Conservation (phyloP, 2,113 vertebrate species). For the Planiliza haematocheilus region DNA sequence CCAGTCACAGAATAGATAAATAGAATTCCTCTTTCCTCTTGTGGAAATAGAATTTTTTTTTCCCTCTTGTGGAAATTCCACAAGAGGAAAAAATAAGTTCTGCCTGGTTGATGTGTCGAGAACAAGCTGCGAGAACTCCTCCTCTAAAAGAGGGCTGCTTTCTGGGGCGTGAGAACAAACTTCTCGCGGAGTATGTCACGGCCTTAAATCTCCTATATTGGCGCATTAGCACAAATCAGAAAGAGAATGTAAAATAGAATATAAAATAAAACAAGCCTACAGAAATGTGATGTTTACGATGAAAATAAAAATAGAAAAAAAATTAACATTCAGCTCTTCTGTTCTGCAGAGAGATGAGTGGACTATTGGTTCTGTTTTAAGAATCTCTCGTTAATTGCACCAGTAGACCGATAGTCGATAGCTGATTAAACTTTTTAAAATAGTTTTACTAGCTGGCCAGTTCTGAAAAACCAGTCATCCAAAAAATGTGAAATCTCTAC, state of each 20-base stretch:
- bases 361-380: conserved; percentile 84
- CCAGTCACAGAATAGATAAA: no score
- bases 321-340: conserved; percentile 37
- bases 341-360: conserved; percentile 16
- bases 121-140: no score
- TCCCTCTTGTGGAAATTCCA: no score
- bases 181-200: no score
- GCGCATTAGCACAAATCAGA: not conserved
- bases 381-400: conserved; percentile 66
- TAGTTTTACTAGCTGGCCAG: conserved; percentile 20
- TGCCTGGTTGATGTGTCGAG: no score
- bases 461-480: conserved; percentile 20
- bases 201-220: not conserved
- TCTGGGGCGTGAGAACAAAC: no score
- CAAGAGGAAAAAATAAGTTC: no score
- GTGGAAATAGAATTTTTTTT: no score
- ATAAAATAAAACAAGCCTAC: conserved; percentile 22
- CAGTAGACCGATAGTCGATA: not conserved
- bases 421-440: conserved; percentile 22
- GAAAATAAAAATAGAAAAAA: not conserved
- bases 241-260: conserved; percentile 65
- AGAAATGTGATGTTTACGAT: conserved; percentile 53
- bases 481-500: conserved; percentile 39
- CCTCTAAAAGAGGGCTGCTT: no score
- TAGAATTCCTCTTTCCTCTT: no score